Evolutionary conservation across 1,140 invertebrate species (phyloP).

Genomic region (Drosophila equinoxialis): DNA sequence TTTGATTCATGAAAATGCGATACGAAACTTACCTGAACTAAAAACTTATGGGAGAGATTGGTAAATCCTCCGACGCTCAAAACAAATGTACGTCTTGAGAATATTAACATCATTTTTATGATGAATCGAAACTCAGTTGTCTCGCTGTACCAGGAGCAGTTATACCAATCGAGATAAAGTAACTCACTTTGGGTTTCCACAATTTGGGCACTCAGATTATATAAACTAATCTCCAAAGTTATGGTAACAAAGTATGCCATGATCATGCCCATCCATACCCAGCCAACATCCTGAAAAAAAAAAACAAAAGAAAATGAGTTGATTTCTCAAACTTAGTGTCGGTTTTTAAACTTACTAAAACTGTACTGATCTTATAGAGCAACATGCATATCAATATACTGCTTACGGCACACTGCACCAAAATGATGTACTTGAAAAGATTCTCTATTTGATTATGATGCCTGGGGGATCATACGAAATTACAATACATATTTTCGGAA

Average conservation of each 20-base stretch:
- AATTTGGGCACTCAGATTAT: conserved; percentile 63
- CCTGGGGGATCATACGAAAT: conserved; percentile 16
- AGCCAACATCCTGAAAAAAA: conserved; percentile 47
- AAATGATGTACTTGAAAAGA: conserved; percentile 65
- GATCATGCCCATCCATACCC: conserved; percentile 67
- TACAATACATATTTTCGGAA: too few species aligned
- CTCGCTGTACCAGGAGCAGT: conserved; percentile 70
- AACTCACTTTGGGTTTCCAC: conserved; percentile 69
- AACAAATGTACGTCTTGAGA: conserved; percentile 45
- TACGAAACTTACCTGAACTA: conserved; percentile 52
- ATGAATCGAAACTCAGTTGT: conserved; percentile 61
- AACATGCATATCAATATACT: conserved; percentile 73
- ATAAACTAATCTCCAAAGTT: conserved; percentile 61
- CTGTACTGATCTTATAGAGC: conserved; percentile 67
- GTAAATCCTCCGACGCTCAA: conserved; percentile 71
- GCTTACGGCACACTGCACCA: conserved; percentile 64
- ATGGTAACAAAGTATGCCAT: conserved; percentile 69
- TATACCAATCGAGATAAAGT: conserved; percentile 62
- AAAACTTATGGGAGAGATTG: conserved; percentile 63
- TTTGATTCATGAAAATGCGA: neutral
- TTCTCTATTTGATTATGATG: conserved; percentile 60
- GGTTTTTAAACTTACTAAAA: conserved; percentile 39
- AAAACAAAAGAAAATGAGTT: neutral
- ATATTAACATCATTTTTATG: conserved; percentile 66
- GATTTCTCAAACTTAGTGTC: neutral